These are phyloP conservation scores for Andrena hattorfiana DNA, from an alignment of 2,888 invertebrate species.

Conservation along the genomic window DNA sequence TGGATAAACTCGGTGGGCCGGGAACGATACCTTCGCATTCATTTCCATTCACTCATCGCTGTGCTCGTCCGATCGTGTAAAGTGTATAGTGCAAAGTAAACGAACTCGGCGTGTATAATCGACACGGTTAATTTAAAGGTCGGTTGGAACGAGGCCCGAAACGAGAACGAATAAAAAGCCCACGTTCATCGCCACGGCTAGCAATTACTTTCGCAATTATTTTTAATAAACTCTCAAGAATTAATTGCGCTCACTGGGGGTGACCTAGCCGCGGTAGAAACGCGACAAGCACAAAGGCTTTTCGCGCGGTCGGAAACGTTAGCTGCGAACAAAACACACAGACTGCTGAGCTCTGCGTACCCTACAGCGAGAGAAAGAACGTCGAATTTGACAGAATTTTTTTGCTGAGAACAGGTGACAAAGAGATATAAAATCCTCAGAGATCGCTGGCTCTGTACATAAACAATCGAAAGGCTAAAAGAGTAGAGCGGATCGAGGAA, in stretches of 20 bases:
- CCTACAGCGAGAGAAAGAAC: too few relatives aligned
- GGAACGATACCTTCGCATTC: slow-evolving; percentile 1
- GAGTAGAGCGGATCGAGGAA: background rate
- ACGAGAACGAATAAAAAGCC: slow-evolving; percentile 5
- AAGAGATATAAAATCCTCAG: too few relatives aligned
- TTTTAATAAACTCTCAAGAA: slow-evolving; percentile 61
- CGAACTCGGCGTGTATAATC: slow-evolving; percentile 24
- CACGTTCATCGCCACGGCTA: background rate
- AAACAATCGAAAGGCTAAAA: background rate
- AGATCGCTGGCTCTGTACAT: background rate
- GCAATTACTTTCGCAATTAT: slow-evolving; percentile 62
- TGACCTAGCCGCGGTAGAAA: slow-evolving; percentile 12
- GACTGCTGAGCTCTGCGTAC: background rate
- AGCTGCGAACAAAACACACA: background rate
- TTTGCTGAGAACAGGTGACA: background rate
- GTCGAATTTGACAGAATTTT: background rate
- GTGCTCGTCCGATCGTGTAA: background rate
- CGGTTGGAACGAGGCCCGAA: background rate
- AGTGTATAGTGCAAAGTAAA: background rate
- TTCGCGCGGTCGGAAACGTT: slow-evolving; percentile 22
- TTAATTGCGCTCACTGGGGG: slow-evolving; percentile 48
- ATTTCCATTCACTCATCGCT: slow-evolving; percentile 14
- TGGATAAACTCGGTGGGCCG: slow-evolving; percentile 1
- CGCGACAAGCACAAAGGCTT: slow-evolving; percentile 16
- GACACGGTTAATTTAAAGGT: slow-evolving; percentile 47